Base-by-base conservation (phyloP, 1,140 invertebrate species). In the Drosophila rhopaloa region DNA sequence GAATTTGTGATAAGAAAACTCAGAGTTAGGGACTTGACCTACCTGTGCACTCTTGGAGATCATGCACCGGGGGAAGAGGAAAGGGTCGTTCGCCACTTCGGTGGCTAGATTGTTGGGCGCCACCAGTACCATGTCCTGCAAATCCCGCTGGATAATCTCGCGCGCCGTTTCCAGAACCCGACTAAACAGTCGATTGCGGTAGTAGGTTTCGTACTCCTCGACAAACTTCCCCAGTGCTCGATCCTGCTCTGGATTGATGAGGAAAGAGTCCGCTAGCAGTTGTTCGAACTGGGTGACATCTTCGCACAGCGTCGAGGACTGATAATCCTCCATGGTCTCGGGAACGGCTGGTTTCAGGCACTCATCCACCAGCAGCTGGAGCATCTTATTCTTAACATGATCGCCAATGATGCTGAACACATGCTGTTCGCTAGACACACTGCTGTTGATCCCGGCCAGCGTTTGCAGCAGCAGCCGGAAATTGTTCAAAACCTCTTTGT, bases 281-380 rank as follows among this genome's bases (percentile, higher is more conserved):
- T 94, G 91, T 81, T 97, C 95, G 73, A 97, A 96, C 38, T 94
- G 92, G 47, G 94, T 84, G 53, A 96, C 95, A 58, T 94, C 93
- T 4, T 93, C 88, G 11, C 95, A 94, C 2, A 97, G 94, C 32
- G 93, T 92, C 5, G 93, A 97, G 7, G 93, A 93, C 76, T 95
- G 93, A 40, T 97, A 91, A 62, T 97, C 95, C 47, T 94, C 94
- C 68, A 94, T 95, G 60, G 94, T 96, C 61, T 94, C 95, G 4
- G 97, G 97, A 77, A 98, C 95, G 1, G 96, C 96, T 71, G 95
- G 93, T 19, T 95, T 93, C 3, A 98, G 93, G 79, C 96, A 97
- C 77, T 97, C 94, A 56, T 95, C 94, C 2, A 96, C 94, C n/a
- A 97, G 93, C 13, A 94, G 83, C 11, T 95, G 93, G 7, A 95